Evolutionary conservation across 1,140 invertebrate species (phyloP), one percentile per base, ranked within the genome.

Genomic region (Daktulosphaira vitifoliae): DNA sequence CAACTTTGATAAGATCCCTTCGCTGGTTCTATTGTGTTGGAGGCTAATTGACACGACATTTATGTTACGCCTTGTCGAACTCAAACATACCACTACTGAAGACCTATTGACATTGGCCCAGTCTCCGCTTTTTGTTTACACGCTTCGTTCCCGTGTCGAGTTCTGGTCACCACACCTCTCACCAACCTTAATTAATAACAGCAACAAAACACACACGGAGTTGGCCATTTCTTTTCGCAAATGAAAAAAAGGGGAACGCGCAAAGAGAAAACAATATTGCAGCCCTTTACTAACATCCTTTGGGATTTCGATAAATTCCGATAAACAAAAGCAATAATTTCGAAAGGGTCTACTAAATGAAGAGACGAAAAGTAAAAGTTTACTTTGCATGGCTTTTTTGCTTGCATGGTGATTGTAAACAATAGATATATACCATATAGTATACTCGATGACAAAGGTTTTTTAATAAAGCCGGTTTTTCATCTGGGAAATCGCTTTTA

Each of bases 1-100:
- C 20, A 29, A 6, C 2, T 6, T 6, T 11, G 29, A 33, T 5
- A 33, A 33, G 29, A 33, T 33, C 29, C 29, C 9, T 26, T 5
- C 2, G 20, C 18, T 29, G 1, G 42, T n/a, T 59, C 42, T 59
- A 59, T 59, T 59, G 54, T 59, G 54, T 23, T n/a, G n/a, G 20
- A 11, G 54, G 15, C 38, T 59, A 59, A 59, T 59, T 59, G 54
- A 59, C 54, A 59, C 39, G 54, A 29, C 37, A 59, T 59, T 59
- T 59, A 42, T 44, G 54, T 59, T 59, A 59, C 38, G 54, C 54
- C 54, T 44, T 26, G 39, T 59, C 54, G 54, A 59, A 44, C 38
- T n/a, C 38, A 44, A 59, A 59, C 54, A 59, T n/a, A 59, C 23
- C 38, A 18, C 37, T 26, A 3, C 26, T 16, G 8, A 18, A 18